These are phyloP conservation scores for Elymnias hypermnestra DNA, from an alignment of 1,140 invertebrate species.

Conservation along the genomic window DNA sequence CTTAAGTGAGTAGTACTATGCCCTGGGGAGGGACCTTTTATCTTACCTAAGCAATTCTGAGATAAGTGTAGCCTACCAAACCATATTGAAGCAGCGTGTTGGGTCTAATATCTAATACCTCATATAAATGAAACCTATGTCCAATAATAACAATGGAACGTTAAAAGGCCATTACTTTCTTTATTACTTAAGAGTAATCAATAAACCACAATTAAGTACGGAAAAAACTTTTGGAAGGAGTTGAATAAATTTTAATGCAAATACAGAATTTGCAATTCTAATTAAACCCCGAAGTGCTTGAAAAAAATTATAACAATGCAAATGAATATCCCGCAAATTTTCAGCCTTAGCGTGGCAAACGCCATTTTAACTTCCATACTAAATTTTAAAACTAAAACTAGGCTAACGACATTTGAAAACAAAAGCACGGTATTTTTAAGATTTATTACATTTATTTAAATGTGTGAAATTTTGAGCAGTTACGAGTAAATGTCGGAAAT, in stretches of 20 bases:
- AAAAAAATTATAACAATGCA: conserved; percentile 3
- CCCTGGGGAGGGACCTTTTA: no score
- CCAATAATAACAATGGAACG: background rate
- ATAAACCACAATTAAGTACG: background rate
- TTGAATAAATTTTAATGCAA: background rate
- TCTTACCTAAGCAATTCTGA: no score
- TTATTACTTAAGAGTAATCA: background rate
- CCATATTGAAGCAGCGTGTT: no score
- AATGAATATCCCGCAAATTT: conserved; percentile 5
- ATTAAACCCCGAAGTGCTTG: background rate
- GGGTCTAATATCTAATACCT: no score
- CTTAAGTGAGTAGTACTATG: no score
- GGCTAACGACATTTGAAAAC: conserved; percentile 4
- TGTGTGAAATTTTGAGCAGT: no score
- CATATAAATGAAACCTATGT: no score
- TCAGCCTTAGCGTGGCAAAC: background rate
- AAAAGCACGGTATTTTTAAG: no score
- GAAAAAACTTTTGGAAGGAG: background rate
- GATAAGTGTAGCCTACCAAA: no score
- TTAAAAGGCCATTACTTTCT: no score
- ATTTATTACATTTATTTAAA: no score
- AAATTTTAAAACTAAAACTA: conserved; percentile 6
- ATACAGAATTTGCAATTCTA: background rate
- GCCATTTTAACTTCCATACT: conserved; percentile 1
- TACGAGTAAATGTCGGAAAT: no score